A percentile compares a stretch with the other conserved stretches of the same genome.
These are phyloP conservation scores for Procambarus clarkii DNA, from an alignment of 1,140 invertebrate species.

Conservation along the genomic window DNA sequence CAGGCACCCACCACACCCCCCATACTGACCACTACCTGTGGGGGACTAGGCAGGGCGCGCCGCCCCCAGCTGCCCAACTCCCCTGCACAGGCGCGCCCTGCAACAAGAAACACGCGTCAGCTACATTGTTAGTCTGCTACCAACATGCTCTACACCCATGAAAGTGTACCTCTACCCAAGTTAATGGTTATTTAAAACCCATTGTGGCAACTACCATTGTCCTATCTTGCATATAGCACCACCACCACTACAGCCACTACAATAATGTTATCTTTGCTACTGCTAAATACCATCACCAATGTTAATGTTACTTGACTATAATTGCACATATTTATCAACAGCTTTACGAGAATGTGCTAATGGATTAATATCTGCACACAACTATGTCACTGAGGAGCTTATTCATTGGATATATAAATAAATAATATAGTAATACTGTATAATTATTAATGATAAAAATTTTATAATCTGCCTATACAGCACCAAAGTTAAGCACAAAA, in stretches of 20 bases:
- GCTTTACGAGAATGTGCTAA: too few relatives aligned
- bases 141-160: slow-evolving; percentile 33
- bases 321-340: too few relatives aligned
- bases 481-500: too few relatives aligned
- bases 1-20: slow-evolving; percentile 45
- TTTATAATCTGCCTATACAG: too few relatives aligned
- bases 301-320: not conserved
- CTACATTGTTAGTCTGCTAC: slow-evolving; percentile 52
- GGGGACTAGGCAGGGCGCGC: slow-evolving; percentile 61
- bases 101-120: slow-evolving; percentile 65
- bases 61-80: slow-evolving; percentile 52
- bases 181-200: not conserved
- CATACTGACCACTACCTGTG: slow-evolving; percentile 26
- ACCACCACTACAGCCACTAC: slow-evolving; percentile 7
- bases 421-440: too few relatives aligned
- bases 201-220: not conserved
- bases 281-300: not conserved
- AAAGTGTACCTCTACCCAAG: not conserved
- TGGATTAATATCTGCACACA: too few relatives aligned
- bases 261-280: not conserved
- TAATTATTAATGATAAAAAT: too few relatives aligned
- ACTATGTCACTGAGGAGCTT: too few relatives aligned
- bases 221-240: not conserved
- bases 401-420: too few relatives aligned
- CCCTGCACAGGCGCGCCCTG: slow-evolving; percentile 63